phyloP scores from a whole-genome alignment of 2,797 vertebrate species.

The Myotis vivesi region DNA sequence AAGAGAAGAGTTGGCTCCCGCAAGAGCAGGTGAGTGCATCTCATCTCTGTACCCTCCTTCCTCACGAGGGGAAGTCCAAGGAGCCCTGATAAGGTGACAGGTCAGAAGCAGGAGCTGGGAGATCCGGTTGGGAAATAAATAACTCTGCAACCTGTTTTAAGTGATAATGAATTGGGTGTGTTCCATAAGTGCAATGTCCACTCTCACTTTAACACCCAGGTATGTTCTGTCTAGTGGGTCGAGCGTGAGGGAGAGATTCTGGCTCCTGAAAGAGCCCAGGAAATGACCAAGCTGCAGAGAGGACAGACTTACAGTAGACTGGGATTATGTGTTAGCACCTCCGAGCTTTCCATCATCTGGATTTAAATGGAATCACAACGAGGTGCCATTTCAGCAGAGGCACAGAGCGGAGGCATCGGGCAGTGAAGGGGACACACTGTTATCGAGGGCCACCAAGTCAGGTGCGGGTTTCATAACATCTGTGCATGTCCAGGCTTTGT shows the following conservation, averaged over 20 bases:
- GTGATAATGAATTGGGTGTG: not conserved
- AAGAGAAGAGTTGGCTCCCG: conserved; percentile 17
- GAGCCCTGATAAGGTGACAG: not conserved
- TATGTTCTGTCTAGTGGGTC: not conserved
- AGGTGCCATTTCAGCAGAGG: not conserved
- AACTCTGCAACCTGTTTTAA: not conserved
- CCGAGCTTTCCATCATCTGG: not conserved
- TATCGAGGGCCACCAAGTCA: not conserved
- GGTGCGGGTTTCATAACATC: not conserved
- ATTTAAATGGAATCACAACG: not conserved
- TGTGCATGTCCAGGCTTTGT: not conserved
- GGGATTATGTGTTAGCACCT: not conserved
- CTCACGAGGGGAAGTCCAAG: not conserved
- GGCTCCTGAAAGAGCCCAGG: not conserved
- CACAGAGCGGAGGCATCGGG: not conserved
- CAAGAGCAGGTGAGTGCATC: conserved; percentile 78
- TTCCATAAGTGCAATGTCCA: not conserved
- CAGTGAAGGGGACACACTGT: not conserved
- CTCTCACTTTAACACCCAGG: not conserved
- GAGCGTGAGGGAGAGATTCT: not conserved
- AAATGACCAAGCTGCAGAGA: not conserved
- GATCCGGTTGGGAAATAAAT: not conserved
- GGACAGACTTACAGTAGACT: not conserved
- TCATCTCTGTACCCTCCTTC: conserved; percentile 23
- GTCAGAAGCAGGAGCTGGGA: not conserved